These are phyloP conservation scores for Rhabdomys pumilio DNA, from an alignment of 2,797 vertebrate species.

Conservation along the genomic window DNA sequence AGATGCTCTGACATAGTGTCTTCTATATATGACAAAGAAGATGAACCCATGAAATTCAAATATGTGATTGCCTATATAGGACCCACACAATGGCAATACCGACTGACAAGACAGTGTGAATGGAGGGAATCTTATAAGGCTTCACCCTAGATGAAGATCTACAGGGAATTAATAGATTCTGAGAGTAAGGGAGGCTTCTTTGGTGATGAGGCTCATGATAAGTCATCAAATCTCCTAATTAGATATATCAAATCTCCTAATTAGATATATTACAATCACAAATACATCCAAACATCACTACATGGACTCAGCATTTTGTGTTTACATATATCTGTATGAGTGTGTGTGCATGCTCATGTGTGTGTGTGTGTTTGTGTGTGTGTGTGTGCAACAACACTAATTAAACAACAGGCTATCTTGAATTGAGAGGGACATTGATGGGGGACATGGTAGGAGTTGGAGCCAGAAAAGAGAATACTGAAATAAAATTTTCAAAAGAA, in stretches of 20 bases:
- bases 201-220: neutral
- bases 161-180: neutral
- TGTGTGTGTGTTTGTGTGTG: neutral
- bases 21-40: neutral
- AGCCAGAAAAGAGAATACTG: neutral
- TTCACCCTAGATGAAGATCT: neutral
- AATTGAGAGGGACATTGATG: neutral
- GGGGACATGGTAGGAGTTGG: neutral
- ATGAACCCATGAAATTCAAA: neutral
- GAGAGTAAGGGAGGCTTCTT: neutral
- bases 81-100: no score
- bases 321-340: neutral
- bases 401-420: neutral
- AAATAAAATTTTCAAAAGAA: neutral
- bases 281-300: neutral
- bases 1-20: neutral
- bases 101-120: neutral
- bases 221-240: no score
- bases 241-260: no score
- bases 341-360: neutral
- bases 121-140: neutral
- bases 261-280: neutral
- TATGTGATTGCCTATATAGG: neutral
- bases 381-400: neutral
- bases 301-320: neutral